Evolutionary conservation across 2,113 vertebrate species (phyloP).

Genomic region (Chloroceryle aenea): DNA sequence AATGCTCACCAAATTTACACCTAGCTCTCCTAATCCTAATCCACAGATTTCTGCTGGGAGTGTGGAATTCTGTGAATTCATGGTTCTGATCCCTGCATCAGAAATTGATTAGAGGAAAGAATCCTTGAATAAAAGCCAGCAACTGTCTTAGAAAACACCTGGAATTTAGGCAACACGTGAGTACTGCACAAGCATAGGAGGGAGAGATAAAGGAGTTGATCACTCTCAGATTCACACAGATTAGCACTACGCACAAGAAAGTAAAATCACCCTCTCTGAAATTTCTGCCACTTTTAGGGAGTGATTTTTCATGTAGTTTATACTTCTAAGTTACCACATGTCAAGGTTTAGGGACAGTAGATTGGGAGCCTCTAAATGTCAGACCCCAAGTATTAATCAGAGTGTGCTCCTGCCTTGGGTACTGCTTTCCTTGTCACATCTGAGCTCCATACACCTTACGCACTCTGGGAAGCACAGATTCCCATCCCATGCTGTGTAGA

Average conservation of each 20-base stretch:
- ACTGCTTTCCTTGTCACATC: background rate
- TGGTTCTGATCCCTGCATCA: background rate
- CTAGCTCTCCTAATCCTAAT: background rate
- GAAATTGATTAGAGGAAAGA: background rate
- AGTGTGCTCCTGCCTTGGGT: background rate
- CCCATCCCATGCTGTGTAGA: background rate
- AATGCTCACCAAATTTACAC: background rate
- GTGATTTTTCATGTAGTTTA: too few species aligned
- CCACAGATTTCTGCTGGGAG: background rate
- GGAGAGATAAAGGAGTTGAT: background rate
- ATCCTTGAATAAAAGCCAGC: background rate
- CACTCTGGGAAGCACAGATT: background rate
- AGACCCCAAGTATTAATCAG: too few species aligned
- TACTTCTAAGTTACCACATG: too few species aligned
- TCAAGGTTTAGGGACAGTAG: too few species aligned
- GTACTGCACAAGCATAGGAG: background rate
- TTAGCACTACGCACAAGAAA: too few species aligned
- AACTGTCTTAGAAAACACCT: background rate
- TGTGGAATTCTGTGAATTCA: background rate
- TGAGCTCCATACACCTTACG: background rate
- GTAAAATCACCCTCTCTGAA: too few species aligned
- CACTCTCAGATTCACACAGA: too few species aligned
- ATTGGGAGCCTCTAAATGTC: too few species aligned
- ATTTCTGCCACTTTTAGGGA: too few species aligned
- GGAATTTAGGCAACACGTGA: background rate